Percentiles rank a stretch among this genome's conserved stretches.
Evolutionary conservation across 2,797 vertebrate species (phyloP).

Genomic region (Paedocypris micromegethes): DNA sequence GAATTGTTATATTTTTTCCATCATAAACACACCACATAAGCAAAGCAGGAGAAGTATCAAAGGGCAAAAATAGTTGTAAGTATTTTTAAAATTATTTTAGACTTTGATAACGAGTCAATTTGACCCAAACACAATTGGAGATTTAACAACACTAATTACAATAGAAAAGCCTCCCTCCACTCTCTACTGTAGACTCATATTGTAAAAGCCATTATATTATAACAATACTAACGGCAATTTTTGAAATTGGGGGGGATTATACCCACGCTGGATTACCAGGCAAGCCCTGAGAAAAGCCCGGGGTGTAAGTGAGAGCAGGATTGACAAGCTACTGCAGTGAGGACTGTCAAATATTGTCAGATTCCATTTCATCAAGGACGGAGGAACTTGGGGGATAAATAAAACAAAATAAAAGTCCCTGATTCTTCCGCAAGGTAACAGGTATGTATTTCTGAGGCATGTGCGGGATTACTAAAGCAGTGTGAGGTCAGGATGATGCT

Average conservation of each 20-base stretch:
- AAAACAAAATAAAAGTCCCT: not conserved
- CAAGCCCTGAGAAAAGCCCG: not conserved
- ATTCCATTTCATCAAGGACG: constrained; percentile 19
- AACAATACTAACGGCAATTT: no score
- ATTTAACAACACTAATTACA: no score
- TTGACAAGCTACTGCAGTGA: constrained; percentile 10
- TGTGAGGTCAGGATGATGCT: constrained; percentile 33
- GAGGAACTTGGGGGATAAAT: constrained; percentile 10
- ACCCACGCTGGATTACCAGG: not conserved
- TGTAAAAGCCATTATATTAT: no score
- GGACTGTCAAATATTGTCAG: constrained; percentile 54
- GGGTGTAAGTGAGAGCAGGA: constrained; percentile 32
- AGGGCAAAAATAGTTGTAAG: no score
- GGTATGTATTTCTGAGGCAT: constrained; percentile 15
- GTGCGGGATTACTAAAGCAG: constrained; percentile 11
- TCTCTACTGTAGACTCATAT: no score
- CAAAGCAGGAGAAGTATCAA: no score
- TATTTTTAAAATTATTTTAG: no score
- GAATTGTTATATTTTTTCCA: no score
- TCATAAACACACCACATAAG: no score
- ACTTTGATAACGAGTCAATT: no score
- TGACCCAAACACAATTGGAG: no score
- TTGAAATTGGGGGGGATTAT: not conserved
- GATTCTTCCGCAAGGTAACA: constrained; percentile 25
- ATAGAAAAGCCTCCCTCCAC: no score